A percentile compares a stretch with the other conserved stretches of the same genome.
Evolutionary conservation across 2,113 vertebrate species (phyloP).

Genomic region (Eurystomus gularis): DNA sequence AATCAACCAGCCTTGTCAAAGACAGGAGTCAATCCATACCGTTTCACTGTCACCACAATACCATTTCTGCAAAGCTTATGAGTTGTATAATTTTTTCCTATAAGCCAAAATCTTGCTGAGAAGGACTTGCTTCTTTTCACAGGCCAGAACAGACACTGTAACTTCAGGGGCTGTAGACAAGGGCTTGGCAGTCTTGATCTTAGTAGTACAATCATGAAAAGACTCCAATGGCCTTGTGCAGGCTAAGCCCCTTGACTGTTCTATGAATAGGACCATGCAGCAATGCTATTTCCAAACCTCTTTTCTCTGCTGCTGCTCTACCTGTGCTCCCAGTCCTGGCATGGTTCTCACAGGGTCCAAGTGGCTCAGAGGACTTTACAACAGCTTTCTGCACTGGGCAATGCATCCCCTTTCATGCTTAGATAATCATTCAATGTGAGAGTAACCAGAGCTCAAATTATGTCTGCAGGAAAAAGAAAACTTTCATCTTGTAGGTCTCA

Average conservation of each 20-base stretch:
- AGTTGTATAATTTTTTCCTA: background rate
- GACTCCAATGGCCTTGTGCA: background rate
- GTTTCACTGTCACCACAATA: background rate
- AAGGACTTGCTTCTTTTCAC: background rate
- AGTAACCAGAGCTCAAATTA: background rate
- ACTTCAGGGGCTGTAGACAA: background rate
- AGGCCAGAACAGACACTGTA: background rate
- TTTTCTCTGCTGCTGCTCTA: background rate
- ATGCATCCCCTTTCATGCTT: background rate
- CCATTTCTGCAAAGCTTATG: background rate
- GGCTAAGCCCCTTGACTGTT: background rate
- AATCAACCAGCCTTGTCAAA: background rate
- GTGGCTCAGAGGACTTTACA: background rate
- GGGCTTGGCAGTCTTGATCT: background rate
- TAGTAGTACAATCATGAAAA: background rate
- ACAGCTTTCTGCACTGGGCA: background rate
- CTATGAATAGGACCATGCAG: background rate
- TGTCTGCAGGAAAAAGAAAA: background rate
- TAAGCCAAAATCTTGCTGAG: background rate
- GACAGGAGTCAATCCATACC: rapidly evolving
- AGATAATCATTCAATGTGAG: background rate
- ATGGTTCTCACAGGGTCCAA: background rate
- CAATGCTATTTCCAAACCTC: background rate
- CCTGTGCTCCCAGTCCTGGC: background rate
- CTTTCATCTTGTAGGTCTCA: background rate